Base-by-base conservation (phyloP, 1,140 invertebrate genomes). In the Dryas iulia region DNA sequence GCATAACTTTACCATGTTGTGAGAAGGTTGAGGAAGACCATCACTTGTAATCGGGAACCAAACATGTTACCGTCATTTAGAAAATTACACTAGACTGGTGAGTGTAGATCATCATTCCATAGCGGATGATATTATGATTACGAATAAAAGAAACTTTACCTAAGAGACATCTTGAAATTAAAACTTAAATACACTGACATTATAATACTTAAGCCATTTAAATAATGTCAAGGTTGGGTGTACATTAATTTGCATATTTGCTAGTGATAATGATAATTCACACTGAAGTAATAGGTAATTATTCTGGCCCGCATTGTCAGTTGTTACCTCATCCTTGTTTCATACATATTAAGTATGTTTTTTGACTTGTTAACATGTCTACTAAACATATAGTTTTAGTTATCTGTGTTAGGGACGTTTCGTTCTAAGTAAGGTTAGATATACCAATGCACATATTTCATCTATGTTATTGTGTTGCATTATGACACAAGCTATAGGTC, bases 221-320 rank as follows among this genome's bases (percentile, higher is more conserved):
- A 84, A 83, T 73, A 79, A 85, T 88, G 84, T 86, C 86, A 86
- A 86, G 86, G 86, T 65, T 74, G 69, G 26, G 28, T 25, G 62
- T 63, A 66, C 72, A 80, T 83, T 47, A 33, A 70, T 70, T 84
- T 77, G 77, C 81, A 81, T 83, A 69, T 76, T 68, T 69, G 71
- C 76, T 77, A 65, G 70, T 81, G 77, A 80, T 82, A 84, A 81
- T 80, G 72, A 74, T 74, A 76, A 82, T 82, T 71, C 75, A 70
- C 54, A 54, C 66, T 60, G 71, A 53, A 62, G 53, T 70, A 69
- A 63, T 52, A 71, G 64, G 65, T 74, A 77, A 83, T 83, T 79
- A 78, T 73, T 72, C 67, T 39, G 75, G 75, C 74, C 80, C 76
- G 78, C 76, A 84, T 84, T 79, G 75, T 79, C 69, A 64, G 59